Percentiles rank a stretch among this genome's conserved stretches.
Conservation (phyloP, 2,888 invertebrate genomes). For the Parnassius smintheus region DNA sequence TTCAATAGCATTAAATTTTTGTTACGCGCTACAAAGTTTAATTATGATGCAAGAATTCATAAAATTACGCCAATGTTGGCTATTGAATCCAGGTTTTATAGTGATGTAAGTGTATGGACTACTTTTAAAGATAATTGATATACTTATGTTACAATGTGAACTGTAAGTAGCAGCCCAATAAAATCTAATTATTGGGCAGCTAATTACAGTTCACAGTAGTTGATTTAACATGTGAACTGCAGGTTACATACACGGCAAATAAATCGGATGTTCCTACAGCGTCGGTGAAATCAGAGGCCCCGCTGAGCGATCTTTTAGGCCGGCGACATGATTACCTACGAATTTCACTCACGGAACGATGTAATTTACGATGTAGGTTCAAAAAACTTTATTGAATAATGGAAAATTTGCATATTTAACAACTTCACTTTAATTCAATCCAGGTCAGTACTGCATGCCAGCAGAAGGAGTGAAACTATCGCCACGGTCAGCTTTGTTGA, state of each 20-base stretch:
- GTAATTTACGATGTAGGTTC: constrained; percentile 96
- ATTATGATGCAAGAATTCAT: constrained; percentile 24
- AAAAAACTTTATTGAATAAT: neutral
- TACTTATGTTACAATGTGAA: neutral
- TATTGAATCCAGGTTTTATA: constrained; percentile 27
- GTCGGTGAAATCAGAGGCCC: constrained; percentile 30
- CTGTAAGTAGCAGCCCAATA: too few species aligned
- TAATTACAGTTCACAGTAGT: neutral
- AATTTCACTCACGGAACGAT: constrained; percentile 97
- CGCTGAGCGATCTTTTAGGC: constrained; percentile 91
- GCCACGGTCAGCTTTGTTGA: constrained; percentile 86
- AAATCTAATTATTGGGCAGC: too few species aligned
- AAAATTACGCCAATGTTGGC: constrained; percentile 10
- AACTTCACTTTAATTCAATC: neutral
- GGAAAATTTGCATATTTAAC: neutral
- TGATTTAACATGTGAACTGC: neutral
- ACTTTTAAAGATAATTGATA: neutral
- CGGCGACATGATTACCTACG: constrained; percentile 95
- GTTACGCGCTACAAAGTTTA: constrained; percentile 17
- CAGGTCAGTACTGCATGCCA: constrained; percentile 99
- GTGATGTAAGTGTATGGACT: constrained; percentile 28
- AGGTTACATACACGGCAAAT: constrained; percentile 21
- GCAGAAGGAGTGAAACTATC: constrained; percentile 94
- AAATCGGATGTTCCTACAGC: constrained; percentile 19
- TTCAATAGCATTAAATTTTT: constrained; percentile 23